These are phyloP conservation scores for Harpagifer antarcticus DNA, from an alignment of 2,797 vertebrate genomes.

Conservation along the genomic window DNA sequence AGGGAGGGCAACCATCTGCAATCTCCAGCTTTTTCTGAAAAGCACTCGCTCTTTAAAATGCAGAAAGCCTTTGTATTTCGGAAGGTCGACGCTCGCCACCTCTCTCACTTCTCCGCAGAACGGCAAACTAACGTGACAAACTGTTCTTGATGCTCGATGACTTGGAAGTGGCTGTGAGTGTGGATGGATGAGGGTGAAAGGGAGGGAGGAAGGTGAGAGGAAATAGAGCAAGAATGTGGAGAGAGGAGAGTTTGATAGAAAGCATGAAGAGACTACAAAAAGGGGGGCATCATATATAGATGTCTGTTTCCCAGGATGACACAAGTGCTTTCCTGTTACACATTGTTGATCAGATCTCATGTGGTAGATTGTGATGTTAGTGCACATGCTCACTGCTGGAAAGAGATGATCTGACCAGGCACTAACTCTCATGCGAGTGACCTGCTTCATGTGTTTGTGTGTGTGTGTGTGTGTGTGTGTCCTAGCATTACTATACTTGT, in stretches of 20 bases:
- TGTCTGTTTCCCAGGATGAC: neutral
- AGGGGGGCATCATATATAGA: too few species aligned
- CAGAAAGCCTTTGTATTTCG: conserved; percentile 66
- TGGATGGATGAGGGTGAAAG: neutral
- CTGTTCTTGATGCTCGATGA: conserved; percentile 56
- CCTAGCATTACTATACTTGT: too few species aligned
- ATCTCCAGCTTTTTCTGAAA: conserved; percentile 30
- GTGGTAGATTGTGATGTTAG: conserved; percentile 20
- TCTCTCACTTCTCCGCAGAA: conserved; percentile 32
- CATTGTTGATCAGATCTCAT: conserved; percentile 7
- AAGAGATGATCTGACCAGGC: conserved; percentile 55
- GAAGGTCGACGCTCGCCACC: conserved; percentile 66
- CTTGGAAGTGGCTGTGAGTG: conserved; percentile 16
- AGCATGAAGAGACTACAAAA: neutral
- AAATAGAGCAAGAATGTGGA: neutral
- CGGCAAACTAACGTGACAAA: conserved; percentile 64
- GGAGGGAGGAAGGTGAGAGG: conserved; percentile 4
- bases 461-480: conserved; percentile 4
- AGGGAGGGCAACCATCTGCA: conserved; percentile 55
- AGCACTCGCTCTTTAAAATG: conserved; percentile 72
- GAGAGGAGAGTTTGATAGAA: neutral
- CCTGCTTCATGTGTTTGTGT: conserved; percentile 8
- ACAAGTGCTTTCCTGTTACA: conserved; percentile 3
- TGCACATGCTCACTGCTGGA: conserved; percentile 51
- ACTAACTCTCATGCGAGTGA: conserved; percentile 34